Conservation (phyloP, 2,113 vertebrate species). For the Hystrix brachyura region DNA sequence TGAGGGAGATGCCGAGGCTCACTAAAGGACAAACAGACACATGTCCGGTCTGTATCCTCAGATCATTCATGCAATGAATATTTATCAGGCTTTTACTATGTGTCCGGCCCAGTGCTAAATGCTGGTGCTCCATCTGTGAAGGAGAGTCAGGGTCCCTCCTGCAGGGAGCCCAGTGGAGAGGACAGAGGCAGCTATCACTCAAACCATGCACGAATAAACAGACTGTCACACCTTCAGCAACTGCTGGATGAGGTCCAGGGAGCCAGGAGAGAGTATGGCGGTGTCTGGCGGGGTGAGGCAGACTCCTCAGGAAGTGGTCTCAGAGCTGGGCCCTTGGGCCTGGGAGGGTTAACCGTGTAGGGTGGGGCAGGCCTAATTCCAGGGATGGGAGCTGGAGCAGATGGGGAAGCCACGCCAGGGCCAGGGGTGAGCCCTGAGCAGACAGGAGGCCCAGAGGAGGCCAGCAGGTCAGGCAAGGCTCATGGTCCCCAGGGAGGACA, state of each 20-base stretch:
- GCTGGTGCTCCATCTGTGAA: background rate
- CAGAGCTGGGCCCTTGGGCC: background rate
- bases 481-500: background rate
- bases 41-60: background rate
- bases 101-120: background rate
- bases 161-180: background rate
- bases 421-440: background rate
- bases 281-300: background rate
- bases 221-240: background rate
- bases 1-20: background rate
- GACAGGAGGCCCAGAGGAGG: background rate
- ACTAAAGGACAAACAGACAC: conserved; percentile 9
- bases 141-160: background rate
- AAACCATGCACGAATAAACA: background rate
- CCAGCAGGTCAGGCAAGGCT: background rate
- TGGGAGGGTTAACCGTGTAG: background rate
- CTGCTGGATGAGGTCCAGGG: background rate
- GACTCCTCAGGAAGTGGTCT: background rate
- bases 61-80: conserved; percentile 20
- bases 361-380: conserved; percentile 20
- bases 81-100: background rate
- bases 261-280: background rate
- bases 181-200: conserved; percentile 18
- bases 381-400: conserved; percentile 19
- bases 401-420: background rate